Evolutionary conservation across 2,797 vertebrate species (phyloP), one percentile per base, ranked within the genome.

Genomic region (Falco columbarius): DNA sequence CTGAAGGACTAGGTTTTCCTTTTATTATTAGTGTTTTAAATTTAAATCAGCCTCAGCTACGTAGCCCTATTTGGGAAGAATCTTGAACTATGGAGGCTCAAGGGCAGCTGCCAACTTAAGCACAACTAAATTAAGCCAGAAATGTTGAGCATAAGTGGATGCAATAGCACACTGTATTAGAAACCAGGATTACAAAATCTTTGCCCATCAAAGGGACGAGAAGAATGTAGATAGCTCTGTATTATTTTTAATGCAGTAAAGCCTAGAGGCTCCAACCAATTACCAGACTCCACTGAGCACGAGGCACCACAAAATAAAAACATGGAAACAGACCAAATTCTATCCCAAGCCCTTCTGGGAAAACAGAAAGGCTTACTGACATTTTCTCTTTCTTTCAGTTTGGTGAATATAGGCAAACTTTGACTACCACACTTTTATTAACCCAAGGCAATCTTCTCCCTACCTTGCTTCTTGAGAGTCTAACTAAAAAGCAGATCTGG

Each of bases 101-200:
- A 88, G 79, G 90, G 92, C 91, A 97, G 88, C 79, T 96, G 90
- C 65, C 90, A 92, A 83, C 86, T 94, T 80, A 94, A 93, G 96
- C 84, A 93, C 74, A 94, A 95, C 83, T 85, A 90, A 95, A 93
- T 92, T 83, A 81, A 93, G 68, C 49, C 77, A 93, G 90, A 87
- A 94, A 92, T 71, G 84, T 90, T 1, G 6, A 93, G 86, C 30
- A 65, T 54, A 84, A 93, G 49, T 40, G 36, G 73, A 86, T 90
- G 67, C 56, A 72, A 30, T 66, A 95, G 56, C 83, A 87, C 47
- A 44, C n/a, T 61, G 72, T 86, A 67, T 82, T 93, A 92, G 73
- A 95, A 96, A 67, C 40, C 51, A 81, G 63, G 70, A 80, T 86
- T 95, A 85, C 54, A 79, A 93, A 88, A 79, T 61, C 75, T 79